Evolutionary conservation across 2,888 invertebrate species (phyloP), one percentile per base, ranked within the genome.

Genomic region (Coecobrya sp.): DNA sequence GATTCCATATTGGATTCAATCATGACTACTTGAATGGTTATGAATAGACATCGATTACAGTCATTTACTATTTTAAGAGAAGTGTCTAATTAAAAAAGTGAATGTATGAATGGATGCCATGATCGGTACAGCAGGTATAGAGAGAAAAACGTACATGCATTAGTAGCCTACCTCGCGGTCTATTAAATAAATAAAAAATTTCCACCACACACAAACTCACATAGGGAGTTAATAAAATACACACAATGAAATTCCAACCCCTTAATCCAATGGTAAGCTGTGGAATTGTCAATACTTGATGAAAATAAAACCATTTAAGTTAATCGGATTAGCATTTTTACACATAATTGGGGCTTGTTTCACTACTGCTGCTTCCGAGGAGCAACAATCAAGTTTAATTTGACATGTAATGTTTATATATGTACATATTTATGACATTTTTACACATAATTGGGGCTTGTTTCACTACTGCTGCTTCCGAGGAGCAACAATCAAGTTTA

Each of bases 251-350:
- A 19, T 45, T 27, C 89, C 82, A 89, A 55, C 89, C 85, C 89
- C 59, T 84, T 84, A 79, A 36, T 65, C 19, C 52, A 36, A 36
- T 45, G 36, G 7, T 89, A 82, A 68, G 62, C 70, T 22, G 13
- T 2, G 30, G 52, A 89, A 65, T 42, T 89, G 89, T 89, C 89
- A 82, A 70, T 84, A 73, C 45, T 73, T 62, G 3, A 55, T 65
- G 49, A 89, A 82, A 89, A 82, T 81, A 82, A 76, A 73, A 45
- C 11, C 82, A 82, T 70, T 79, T 70, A 79, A 62, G 55, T 11
- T 70, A 85, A 89, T 89, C 89, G 73, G 84, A 84, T 89, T 89
- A 89, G 59, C 59, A 27, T 85, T 89, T 85, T 89, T 73, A 88
- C 45, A 62, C 7, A 79, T 87, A 87, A 87, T 87, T 70, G 70